Percentiles rank a stretch among this genome's conserved stretches.
These are phyloP conservation scores for Anomalospiza imberbis DNA, from an alignment of 2,797 vertebrate genomes.

Conservation along the genomic window DNA sequence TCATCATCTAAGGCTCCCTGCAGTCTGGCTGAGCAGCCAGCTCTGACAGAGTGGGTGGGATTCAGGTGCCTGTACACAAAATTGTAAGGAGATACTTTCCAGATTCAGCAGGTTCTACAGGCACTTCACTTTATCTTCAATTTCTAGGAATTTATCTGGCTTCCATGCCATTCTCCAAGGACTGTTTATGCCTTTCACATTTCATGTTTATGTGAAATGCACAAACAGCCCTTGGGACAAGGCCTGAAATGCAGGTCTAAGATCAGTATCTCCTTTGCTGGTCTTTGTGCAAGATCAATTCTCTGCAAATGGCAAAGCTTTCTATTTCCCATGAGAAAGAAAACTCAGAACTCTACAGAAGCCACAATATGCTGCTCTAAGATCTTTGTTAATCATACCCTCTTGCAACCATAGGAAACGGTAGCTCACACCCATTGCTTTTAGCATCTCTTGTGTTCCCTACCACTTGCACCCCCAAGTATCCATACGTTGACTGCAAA, in stretches of 20 bases:
- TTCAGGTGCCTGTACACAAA: neutral
- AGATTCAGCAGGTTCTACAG: neutral
- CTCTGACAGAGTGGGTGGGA: neutral
- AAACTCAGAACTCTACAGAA: neutral
- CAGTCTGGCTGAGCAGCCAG: accelerated
- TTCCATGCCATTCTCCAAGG: conserved; percentile 6
- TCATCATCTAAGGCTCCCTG: neutral
- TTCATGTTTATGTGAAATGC: neutral
- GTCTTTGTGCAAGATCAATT: neutral
- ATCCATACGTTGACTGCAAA: neutral
- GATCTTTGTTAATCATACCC: neutral
- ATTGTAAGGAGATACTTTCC: neutral
- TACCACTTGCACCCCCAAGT: neutral
- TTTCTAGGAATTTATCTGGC: neutral
- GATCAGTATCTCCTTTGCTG: neutral
- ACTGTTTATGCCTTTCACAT: conserved; percentile 5
- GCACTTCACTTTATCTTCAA: neutral
- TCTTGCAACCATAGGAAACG: neutral
- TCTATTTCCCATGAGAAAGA: neutral
- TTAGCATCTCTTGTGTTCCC: neutral
- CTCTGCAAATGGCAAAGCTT: neutral
- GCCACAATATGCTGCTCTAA: neutral
- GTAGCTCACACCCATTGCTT: neutral
- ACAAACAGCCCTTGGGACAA: conserved; percentile 6
- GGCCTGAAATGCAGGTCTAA: neutral